phyloP scores from a whole-genome alignment of 2,888 invertebrate genomes.

The Diploptera punctata region DNA sequence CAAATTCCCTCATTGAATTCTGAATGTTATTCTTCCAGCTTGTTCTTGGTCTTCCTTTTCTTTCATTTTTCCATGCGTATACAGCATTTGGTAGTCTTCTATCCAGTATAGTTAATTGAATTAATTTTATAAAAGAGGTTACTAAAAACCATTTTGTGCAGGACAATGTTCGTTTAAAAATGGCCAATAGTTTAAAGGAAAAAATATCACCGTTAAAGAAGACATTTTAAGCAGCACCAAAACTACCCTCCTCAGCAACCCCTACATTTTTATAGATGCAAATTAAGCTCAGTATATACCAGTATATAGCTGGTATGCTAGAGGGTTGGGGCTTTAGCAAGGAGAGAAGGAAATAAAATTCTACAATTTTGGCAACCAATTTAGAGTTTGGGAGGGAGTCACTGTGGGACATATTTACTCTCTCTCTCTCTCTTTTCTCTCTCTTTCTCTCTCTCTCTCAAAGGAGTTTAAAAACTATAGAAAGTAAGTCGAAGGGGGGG shows the following conservation, averaged over 20 bases:
- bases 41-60: no score
- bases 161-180: background rate
- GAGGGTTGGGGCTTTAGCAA: background rate
- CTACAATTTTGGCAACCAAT: conserved; percentile 7
- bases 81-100: no score
- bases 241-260: background rate
- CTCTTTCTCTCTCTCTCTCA: background rate
- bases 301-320: background rate
- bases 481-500: no score
- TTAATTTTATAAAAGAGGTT: background rate
- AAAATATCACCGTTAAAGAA: no score
- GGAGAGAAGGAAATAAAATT: background rate
- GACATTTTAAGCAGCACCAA: no score
- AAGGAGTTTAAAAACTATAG: conserved; percentile 5
- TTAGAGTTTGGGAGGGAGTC: background rate
- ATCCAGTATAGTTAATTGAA: no score
- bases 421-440: no score
- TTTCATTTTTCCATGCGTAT: no score
- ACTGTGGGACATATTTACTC: no score
- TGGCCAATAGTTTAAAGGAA: background rate
- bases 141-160: background rate
- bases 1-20: no score
- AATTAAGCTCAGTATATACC: conserved; percentile 2
- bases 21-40: no score
- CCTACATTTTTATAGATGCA: conserved; percentile 13